These are phyloP conservation scores for Neosalanx taihuensis DNA, from an alignment of 2,797 vertebrate genomes.

Conservation along the genomic window DNA sequence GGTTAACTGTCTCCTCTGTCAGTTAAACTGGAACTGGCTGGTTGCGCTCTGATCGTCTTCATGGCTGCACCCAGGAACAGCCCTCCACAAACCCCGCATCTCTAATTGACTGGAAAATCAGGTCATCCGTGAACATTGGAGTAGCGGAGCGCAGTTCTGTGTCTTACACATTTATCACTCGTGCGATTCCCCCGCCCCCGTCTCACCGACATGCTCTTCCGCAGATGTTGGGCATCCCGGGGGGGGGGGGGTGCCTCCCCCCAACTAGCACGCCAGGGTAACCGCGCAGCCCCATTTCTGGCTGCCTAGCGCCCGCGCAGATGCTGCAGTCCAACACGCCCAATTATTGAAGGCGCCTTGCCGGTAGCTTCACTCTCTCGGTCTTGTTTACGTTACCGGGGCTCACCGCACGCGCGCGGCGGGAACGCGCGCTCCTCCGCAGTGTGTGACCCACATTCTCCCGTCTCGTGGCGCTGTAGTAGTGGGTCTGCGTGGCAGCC, in stretches of 20 bases:
- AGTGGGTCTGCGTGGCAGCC: constrained; percentile 27
- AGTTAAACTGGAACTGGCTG: neutral
- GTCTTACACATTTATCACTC: neutral
- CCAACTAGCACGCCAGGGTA: too few species aligned
- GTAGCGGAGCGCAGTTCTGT: neutral
- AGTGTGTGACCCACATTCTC: constrained; percentile 55
- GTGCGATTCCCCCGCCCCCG: neutral
- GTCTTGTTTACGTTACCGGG: constrained; percentile 45
- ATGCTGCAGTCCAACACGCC: constrained; percentile 40
- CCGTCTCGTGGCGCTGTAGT: constrained; percentile 13
- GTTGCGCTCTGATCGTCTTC: neutral
- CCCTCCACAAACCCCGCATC: neutral
- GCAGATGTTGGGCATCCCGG: neutral
- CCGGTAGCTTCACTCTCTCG: constrained; percentile 24
- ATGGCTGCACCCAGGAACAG: neutral
- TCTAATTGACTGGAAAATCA: neutral
- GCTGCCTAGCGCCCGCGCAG: constrained; percentile 22
- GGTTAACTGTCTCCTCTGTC: neutral
- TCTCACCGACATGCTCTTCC: neutral
- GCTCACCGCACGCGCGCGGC: constrained; percentile 25
- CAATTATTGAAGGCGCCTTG: neutral
- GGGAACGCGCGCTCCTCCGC: constrained; percentile 44
- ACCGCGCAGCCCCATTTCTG: neutral
- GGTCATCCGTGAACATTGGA: neutral
- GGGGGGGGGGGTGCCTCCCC: neutral